Conservation (phyloP, 2,113 vertebrate genomes). For the Semnornis frantzii region DNA sequence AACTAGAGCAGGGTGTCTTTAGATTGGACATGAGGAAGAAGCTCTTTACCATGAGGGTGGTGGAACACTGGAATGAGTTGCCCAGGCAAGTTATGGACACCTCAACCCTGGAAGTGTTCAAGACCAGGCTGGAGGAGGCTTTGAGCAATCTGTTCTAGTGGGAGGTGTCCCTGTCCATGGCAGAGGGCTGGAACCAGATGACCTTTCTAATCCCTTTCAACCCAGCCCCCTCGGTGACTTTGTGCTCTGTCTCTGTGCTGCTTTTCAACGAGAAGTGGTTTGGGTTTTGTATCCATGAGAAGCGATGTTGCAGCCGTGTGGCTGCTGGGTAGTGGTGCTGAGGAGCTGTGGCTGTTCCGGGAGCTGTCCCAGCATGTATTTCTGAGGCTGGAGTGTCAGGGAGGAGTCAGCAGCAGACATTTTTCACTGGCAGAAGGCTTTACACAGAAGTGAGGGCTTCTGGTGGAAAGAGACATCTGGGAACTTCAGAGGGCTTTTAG, state of each 20-base stretch:
- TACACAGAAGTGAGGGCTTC: neutral
- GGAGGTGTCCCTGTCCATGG: too few species aligned
- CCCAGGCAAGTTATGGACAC: too few species aligned
- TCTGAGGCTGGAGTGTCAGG: neutral
- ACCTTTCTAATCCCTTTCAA: too few species aligned
- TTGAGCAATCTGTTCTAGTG: too few species aligned
- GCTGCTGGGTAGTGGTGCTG: accelerated
- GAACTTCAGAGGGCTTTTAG: neutral
- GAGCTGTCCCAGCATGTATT: neutral
- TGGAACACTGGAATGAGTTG: too few species aligned
- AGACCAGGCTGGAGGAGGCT: too few species aligned
- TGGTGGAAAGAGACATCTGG: neutral
- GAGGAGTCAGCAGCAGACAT: neutral
- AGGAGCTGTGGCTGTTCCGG: neutral
- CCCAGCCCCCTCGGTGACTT: too few species aligned
- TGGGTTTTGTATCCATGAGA: neutral
- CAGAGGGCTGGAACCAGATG: too few species aligned
- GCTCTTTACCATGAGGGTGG: too few species aligned
- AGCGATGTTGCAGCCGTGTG: neutral
- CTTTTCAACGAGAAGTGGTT: neutral
- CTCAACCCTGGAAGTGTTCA: too few species aligned
- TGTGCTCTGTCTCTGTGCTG: neutral
- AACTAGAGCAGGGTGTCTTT: too few species aligned
- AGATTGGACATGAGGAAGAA: too few species aligned
- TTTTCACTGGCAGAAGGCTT: neutral